Evolutionary conservation across 2,888 invertebrate genomes (phyloP), one percentile per base, ranked within the genome.

Genomic region (Drosophila parthenogenetica): DNA sequence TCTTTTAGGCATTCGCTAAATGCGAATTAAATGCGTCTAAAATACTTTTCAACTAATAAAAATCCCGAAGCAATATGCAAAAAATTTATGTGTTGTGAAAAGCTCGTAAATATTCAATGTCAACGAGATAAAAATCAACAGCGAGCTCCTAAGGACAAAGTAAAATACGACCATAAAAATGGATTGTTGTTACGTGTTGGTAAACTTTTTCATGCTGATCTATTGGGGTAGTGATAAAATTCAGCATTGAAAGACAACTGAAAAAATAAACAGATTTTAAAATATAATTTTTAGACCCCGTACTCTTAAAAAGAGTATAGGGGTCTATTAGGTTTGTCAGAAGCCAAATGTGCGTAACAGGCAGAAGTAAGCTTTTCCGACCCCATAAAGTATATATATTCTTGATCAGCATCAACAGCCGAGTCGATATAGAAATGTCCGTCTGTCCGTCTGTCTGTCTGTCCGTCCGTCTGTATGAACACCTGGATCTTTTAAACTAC

Each of bases 21-120:
- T 73, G 69, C 62, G 69, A 69, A 77, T 72, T 77, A 61, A 54
- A 54, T 48, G 63, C 49, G 25, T 60, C 32, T 65, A 49, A 64
- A 69, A 73, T 81, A 67, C 78, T 79, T 79, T 81, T 51, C 79
- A 77, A 74, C 81, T 82, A 79, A 81, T 81, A 81, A 81, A 70
- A 81, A 76, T 67, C 67, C 5, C 17, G 32, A 14, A 51, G 62
- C 67, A 73, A 65, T 65, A 63, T 35, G 60, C 25, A n/a, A 39
- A 17, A 45, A 75, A 81, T 81, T 79, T 81, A 82, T 79, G 68
- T 69, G 51, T 62, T 62, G 69, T 40, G 53, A 63, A 73, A 72
- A 54, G 61, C 53, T 79, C 81, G 74, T 79, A 79, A 79, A 79
- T 79, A 78, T 69, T 74, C 69, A 72, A 79, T 81, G 82, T 66